These are phyloP conservation scores for Danio albolineatus DNA, from an alignment of 2,797 vertebrate genomes.

Conservation along the genomic window DNA sequence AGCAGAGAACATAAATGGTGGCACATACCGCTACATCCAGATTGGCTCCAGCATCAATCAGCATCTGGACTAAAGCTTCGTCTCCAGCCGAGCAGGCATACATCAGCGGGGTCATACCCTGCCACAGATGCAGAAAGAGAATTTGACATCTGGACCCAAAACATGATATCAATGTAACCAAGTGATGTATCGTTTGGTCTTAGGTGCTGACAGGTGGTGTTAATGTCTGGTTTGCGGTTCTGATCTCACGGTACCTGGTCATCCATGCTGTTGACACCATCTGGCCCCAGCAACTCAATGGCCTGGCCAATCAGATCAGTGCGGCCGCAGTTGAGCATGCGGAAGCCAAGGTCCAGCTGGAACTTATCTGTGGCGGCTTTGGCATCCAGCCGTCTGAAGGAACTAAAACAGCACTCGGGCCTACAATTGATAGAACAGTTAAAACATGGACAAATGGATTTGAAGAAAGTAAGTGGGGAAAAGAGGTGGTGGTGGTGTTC, in stretches of 20 bases:
- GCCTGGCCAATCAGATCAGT: slow-evolving; percentile 96
- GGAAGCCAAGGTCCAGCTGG: slow-evolving; percentile 94
- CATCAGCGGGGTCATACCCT: slow-evolving; percentile 99
- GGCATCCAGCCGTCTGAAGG: slow-evolving; percentile 93
- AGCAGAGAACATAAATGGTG: not conserved
- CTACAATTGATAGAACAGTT: slow-evolving; percentile 69
- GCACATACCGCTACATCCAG: slow-evolving; percentile 89
- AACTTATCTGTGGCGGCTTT: slow-evolving; percentile 94
- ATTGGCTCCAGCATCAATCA: slow-evolving; percentile 96
- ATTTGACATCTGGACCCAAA: slow-evolving; percentile 37
- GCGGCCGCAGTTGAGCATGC: slow-evolving; percentile 97
- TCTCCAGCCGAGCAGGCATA: slow-evolving; percentile 96
- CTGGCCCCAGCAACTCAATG: slow-evolving; percentile 88
- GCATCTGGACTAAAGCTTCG: slow-evolving; percentile 97
- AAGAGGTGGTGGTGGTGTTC: slow-evolving; percentile 9
- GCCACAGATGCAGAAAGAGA: slow-evolving; percentile 35
- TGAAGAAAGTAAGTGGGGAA: slow-evolving; percentile 28
- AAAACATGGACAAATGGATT: not conserved
- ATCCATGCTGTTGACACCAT: slow-evolving; percentile 97
- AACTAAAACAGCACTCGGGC: slow-evolving; percentile 93
- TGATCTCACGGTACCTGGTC: slow-evolving; percentile 85
- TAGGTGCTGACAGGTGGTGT: not conserved
- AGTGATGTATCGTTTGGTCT: slow-evolving; percentile 11
- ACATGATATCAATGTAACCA: slow-evolving; percentile 28
- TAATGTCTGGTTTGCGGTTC: not conserved